Evolutionary conservation across 2,888 invertebrate species (phyloP).

Genomic region (Agrochola litura): DNA sequence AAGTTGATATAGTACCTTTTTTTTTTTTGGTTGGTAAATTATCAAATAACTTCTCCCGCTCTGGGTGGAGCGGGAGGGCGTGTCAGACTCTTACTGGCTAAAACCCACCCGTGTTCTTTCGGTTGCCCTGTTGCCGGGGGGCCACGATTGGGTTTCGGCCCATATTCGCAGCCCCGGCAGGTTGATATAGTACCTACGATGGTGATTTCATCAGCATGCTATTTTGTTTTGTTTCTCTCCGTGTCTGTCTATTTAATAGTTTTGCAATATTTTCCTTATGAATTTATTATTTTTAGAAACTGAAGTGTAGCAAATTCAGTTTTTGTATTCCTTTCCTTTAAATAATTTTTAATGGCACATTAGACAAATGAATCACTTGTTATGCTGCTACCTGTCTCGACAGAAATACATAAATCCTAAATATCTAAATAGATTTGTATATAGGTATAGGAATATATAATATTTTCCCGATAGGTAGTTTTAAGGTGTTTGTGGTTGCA

Average conservation of each 20-base stretch:
- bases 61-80: no score
- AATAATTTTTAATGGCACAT: slow-evolving; percentile 7
- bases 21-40: no score
- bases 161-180: no score
- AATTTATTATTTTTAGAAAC: slow-evolving; percentile 41
- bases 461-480: background rate
- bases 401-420: background rate
- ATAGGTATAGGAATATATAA: no score
- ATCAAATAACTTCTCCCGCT: no score
- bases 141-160: no score
- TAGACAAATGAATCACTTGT: background rate
- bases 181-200: background rate
- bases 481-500: background rate
- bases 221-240: slow-evolving; percentile 39
- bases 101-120: no score
- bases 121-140: no score
- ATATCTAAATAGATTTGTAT: background rate
- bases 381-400: background rate
- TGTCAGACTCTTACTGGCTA: no score
- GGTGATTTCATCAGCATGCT: slow-evolving; percentile 40
- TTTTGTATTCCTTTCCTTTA: slow-evolving; percentile 17
- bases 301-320: slow-evolving; percentile 21
- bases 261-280: slow-evolving; percentile 47
- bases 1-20: no score
- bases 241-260: slow-evolving; percentile 28